Evolutionary conservation across 2,797 vertebrate species (phyloP).

Genomic region (Gallinago nigripennis): DNA sequence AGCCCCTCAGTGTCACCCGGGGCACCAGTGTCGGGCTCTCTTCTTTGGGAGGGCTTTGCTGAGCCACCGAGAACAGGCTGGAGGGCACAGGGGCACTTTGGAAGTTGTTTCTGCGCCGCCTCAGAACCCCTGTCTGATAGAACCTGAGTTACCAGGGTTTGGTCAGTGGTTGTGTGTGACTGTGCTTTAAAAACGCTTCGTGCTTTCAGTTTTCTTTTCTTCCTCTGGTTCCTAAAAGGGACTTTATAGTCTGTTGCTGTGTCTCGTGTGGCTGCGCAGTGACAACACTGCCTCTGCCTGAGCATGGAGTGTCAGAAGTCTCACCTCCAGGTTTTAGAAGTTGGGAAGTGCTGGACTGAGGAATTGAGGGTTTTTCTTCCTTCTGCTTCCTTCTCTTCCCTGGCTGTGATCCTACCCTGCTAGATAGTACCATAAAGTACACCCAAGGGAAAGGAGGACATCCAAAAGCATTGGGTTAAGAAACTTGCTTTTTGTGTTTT

Average conservation of each 20-base stretch:
- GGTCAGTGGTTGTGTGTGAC: fast-evolving
- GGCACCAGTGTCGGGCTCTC: fast-evolving
- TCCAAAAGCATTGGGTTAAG: background rate
- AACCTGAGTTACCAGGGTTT: background rate
- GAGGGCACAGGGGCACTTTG: background rate
- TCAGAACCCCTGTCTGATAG: background rate
- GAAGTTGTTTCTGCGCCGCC: background rate
- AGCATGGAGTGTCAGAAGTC: background rate
- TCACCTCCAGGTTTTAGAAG: background rate
- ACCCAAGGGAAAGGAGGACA: background rate
- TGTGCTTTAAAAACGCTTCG: background rate
- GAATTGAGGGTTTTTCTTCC: background rate
- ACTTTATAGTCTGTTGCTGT: background rate
- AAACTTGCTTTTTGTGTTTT: background rate
- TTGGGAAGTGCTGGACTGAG: background rate
- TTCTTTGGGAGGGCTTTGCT: too few relatives aligned
- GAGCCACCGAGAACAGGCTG: background rate
- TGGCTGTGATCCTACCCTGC: fast-evolving
- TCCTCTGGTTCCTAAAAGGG: background rate
- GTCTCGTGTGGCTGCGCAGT: background rate
- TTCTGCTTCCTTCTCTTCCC: background rate
- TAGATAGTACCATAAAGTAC: background rate
- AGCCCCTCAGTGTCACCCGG: background rate
- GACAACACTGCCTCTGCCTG: background rate
- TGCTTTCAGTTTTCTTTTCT: background rate